Percentiles rank a stretch among this genome's conserved stretches.
phyloP scores from a whole-genome alignment of 1,140 invertebrate species.

The Brachionus angularis region DNA sequence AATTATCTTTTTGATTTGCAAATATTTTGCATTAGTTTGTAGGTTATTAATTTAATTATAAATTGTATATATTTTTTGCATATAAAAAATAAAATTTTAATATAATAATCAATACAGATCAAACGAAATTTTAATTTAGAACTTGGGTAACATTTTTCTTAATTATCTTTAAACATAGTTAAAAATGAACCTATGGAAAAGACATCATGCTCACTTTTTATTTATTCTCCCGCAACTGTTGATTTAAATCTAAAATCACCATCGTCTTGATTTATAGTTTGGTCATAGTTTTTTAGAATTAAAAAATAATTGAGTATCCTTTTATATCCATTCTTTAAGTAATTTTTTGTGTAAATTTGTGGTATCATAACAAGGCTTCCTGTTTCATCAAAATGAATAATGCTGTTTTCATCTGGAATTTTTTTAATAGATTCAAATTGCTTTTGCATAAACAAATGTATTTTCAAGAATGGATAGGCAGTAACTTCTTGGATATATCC shows the following conservation, averaged over 20 bases:
- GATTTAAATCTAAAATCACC: background rate
- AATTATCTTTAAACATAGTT: background rate
- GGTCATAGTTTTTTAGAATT: background rate
- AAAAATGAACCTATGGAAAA: background rate
- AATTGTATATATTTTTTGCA: too few species aligned
- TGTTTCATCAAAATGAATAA: background rate
- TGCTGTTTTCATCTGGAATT: background rate
- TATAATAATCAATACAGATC: background rate
- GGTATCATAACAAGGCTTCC: background rate
- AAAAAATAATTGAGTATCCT: background rate
- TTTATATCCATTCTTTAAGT: background rate
- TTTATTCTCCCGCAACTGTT: background rate
- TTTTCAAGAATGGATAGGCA: background rate
- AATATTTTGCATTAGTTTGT: too few species aligned
- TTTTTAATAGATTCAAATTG: background rate
- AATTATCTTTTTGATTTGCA: too few species aligned
- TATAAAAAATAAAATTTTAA: too few species aligned
- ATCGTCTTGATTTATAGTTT: background rate
- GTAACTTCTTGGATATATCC: background rate
- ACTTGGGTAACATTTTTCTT: background rate
- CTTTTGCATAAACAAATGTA: background rate
- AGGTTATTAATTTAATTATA: too few species aligned
- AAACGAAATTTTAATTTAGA: background rate
- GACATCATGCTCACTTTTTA: background rate
- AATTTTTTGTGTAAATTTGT: background rate